phyloP scores from a whole-genome alignment of 2,797 vertebrate species.

The Diglossa cyanea region DNA sequence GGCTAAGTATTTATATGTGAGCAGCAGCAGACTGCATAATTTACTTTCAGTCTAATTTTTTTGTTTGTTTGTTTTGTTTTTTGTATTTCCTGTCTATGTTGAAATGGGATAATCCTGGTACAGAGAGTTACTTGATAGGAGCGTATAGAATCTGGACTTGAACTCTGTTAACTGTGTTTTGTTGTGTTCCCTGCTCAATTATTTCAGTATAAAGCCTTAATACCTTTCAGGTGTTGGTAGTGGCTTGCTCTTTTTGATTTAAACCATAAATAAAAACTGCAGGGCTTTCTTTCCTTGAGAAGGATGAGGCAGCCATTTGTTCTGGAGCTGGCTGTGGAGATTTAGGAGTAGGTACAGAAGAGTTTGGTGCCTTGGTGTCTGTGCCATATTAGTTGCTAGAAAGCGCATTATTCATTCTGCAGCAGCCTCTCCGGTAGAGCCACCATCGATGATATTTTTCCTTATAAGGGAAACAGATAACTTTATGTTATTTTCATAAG shows the following conservation, averaged over 20 bases:
- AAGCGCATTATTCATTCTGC: background rate
- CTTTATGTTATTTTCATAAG: background rate
- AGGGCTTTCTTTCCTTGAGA: background rate
- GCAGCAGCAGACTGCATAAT: background rate
- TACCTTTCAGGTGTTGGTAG: background rate
- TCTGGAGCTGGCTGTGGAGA: conserved; percentile 32
- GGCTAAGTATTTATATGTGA: background rate
- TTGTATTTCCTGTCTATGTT: background rate
- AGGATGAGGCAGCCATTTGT: background rate
- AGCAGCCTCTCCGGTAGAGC: background rate
- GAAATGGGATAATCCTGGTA: background rate
- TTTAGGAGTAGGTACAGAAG: background rate
- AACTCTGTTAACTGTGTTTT: background rate
- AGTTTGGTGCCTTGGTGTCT: background rate
- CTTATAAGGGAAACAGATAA: conserved; percentile 11
- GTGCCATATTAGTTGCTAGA: background rate
- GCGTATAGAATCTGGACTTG: background rate
- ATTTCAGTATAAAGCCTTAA: background rate
- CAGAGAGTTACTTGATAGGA: background rate
- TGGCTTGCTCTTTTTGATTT: background rate
- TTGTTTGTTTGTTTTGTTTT: background rate
- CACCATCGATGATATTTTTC: background rate
- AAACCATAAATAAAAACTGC: background rate
- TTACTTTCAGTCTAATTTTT: background rate
- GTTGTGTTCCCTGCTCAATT: background rate